Conservation (phyloP, 2,797 vertebrate species). For the Enteromius afrohamiltoni region DNA sequence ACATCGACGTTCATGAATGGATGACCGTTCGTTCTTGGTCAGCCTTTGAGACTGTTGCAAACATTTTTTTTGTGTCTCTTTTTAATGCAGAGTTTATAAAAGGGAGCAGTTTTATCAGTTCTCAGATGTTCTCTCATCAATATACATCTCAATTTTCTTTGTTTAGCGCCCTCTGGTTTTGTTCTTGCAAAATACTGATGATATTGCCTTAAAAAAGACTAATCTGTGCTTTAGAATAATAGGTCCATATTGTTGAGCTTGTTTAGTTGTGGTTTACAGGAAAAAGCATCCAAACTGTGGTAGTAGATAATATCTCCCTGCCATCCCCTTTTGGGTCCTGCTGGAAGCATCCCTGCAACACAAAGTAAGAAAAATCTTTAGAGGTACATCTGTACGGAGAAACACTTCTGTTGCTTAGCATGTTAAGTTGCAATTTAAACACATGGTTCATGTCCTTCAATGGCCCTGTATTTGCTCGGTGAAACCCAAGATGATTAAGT, state of each 20-base stretch:
- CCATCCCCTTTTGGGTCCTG: constrained; percentile 16
- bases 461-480: neutral
- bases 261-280: constrained; percentile 64
- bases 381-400: neutral
- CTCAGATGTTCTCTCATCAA: constrained; percentile 6
- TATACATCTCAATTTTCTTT: constrained; percentile 28
- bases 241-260: constrained; percentile 67
- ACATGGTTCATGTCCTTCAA: constrained; percentile 6
- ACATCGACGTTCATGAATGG: constrained; percentile 40
- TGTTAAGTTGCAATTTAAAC: constrained; percentile 5
- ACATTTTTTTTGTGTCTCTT: constrained; percentile 3
- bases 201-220: constrained; percentile 62
- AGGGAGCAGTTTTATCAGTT: constrained; percentile 10
- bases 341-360: constrained; percentile 38
- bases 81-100: constrained; percentile 34
- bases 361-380: constrained; percentile 22
- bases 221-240: constrained; percentile 82
- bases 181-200: constrained; percentile 63
- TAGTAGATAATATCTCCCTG: constrained; percentile 64
- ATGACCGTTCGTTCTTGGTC: constrained; percentile 31
- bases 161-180: constrained; percentile 50
- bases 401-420: constrained; percentile 20
- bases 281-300: constrained; percentile 54
- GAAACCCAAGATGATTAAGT: constrained; percentile 4
- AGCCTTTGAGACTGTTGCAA: neutral